Base-by-base conservation (phyloP, 1,140 invertebrate genomes). In the Sinella curviseta region DNA sequence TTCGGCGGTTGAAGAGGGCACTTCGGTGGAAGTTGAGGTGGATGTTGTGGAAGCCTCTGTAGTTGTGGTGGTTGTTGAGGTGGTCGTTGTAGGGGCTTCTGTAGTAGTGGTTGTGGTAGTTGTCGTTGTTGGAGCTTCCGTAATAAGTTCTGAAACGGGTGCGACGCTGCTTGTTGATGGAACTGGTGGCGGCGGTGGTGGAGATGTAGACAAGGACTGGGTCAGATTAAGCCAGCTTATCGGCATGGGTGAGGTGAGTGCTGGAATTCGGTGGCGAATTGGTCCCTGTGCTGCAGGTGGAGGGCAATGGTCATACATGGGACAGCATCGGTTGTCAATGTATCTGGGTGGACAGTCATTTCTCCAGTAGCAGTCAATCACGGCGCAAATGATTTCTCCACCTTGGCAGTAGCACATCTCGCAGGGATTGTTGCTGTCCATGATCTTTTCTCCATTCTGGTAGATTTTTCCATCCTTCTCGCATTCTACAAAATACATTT, bases 321-420 rank as follows among this genome's bases (percentile, higher is more conserved):
- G 93, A 84, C 93, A 94, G 86, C 93, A 94, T 82, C 91, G 55
- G 57, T 82, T 84, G 36, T 84, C 83, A 81, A 84, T 82, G 78
- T 90, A 90, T 78, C 89, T 89, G 78, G 90, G 92, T 84, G 90
- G 89, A 86, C 93, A 94, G 85, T 94, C 93, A 80, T 91, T 90
- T 54, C 93, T 87, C 79, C 90, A 89, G 86, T 91, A 93, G 86
- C 93, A 94, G 54, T 92, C 91, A 74, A 93, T 91, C 65, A 91
- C 88, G 55, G 91, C 90, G 86, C 93, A 94, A 81, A 92, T 90
- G 79, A 94, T 90, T 86, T 92, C 92, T 3, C 92, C 92, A 55
- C 92, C 92, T 87, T 92, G 91, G 86, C 93, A 94, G 86, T 93
- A 93, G 86, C 93, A 94, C 28, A 92, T 92, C 85, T 91, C 90